Percentiles rank a stretch among this genome's conserved stretches.
Evolutionary conservation across 2,113 vertebrate genomes (phyloP).

Genomic region (Glaucomys volans): DNA sequence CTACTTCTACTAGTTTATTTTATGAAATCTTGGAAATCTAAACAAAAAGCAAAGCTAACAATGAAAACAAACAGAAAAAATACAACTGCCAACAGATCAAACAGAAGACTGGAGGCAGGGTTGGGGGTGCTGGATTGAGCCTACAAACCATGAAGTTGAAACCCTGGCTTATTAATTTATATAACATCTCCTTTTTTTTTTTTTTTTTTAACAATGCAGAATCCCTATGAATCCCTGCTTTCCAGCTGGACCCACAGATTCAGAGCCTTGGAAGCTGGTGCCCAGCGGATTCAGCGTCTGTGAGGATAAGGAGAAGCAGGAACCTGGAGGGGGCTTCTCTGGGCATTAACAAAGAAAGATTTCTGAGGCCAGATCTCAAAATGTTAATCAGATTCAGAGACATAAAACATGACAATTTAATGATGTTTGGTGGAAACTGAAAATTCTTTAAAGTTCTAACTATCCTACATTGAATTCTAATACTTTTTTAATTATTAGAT

Average conservation of each 20-base stretch:
- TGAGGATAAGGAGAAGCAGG: not conserved
- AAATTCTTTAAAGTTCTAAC: conserved; percentile 87
- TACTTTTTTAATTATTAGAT: conserved; percentile 96
- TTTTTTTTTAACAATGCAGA: too few species aligned
- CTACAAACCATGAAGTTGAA: rapidly evolving
- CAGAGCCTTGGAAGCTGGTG: conserved; percentile 72
- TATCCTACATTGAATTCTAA: conserved; percentile 88
- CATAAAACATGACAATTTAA: conserved; percentile 89
- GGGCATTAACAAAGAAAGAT: conserved; percentile 86
- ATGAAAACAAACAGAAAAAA: not conserved
- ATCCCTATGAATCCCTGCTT: not conserved
- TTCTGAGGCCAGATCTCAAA: conserved; percentile 88
- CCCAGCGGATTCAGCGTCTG: conserved; percentile 71
- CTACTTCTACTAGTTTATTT: not conserved
- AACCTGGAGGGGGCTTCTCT: conserved; percentile 40
- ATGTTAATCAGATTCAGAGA: conserved; percentile 91
- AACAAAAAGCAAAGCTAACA: not conserved
- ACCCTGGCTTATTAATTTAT: too few species aligned
- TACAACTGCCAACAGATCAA: not conserved
- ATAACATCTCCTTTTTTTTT: too few species aligned
- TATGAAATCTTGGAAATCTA: not conserved
- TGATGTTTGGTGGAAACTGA: conserved; percentile 87
- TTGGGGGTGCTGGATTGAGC: not conserved
- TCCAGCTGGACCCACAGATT: conserved; percentile 20
- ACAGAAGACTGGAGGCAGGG: not conserved